Base-by-base conservation (phyloP, 2,888 invertebrate genomes). In the Hanleya hanleyi region DNA sequence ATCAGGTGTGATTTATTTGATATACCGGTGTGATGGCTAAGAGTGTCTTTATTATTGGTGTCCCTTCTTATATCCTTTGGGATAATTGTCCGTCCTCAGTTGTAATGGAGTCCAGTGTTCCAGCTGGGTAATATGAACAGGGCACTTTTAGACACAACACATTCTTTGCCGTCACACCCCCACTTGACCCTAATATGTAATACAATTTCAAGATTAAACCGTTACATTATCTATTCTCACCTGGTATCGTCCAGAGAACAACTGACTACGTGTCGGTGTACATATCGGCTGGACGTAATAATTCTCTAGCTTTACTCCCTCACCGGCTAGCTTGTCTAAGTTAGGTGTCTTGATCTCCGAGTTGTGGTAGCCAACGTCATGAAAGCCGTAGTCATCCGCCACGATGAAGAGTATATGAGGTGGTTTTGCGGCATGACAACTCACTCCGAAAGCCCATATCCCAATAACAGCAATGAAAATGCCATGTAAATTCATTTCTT, bases 241-340 rank as follows among this genome's bases (percentile, higher is more conserved):
- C 77, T 81, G 80, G 61, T 82, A 80, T 26, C 79, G 36, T 32
- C 83, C 83, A 9, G 81, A 77, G 33, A 83, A 51, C 9, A 83
- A 71, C 70, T 83, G 83, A 75, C 82, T 80, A 15, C 83, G 72
- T 29, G 81, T 78, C 4, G 83, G 83, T 18, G 83, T 77, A 69
- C 83, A 83, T 9, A 81, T 77, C 15, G 83, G 83, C 68, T 83
- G 83, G 1, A 83, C 82, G 57, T 83, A 83, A 67, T 83, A 83
- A 57, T 83, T 83, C 41, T 83, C 83, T 68, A 83, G 73, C 61
- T 69, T 78, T 18, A 83, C 81, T 6, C 83, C 83, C n/a, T 69
- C 64, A 2, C 51, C 61, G 0, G 83, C 79, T 36, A 83, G 77
- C 68, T 66, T 71, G 57, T 83, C 82, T 5, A 83, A 70, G 36